Conservation (phyloP, 1,140 invertebrate genomes). For the Sinonovacula constricta region DNA sequence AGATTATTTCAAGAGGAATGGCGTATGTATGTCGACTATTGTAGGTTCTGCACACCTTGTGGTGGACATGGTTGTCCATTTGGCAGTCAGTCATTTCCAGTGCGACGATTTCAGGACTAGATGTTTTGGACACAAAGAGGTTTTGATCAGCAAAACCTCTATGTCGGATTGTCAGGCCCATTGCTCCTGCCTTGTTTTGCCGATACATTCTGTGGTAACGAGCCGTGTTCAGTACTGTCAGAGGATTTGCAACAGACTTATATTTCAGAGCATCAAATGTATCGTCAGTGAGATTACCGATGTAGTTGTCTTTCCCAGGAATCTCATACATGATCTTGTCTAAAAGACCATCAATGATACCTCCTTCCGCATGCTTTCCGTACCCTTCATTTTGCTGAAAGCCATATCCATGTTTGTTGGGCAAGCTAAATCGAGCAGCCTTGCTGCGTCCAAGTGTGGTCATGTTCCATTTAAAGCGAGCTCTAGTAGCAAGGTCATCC, state of each 20-base stretch:
- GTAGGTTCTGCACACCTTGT: conserved; percentile 38
- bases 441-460: conserved; percentile 29
- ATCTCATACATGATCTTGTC: conserved; percentile 70
- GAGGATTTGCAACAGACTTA: conserved; percentile 14
- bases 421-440: conserved; percentile 56
- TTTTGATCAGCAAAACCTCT: conserved; percentile 67
- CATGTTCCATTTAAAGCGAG: conserved; percentile 37
- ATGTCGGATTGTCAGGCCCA: conserved; percentile 39
- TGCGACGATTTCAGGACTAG: conserved; percentile 53
- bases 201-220: conserved; percentile 66
- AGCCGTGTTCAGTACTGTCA: conserved; percentile 59
- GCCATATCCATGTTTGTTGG: neutral
- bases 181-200: conserved; percentile 52
- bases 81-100: conserved; percentile 12
- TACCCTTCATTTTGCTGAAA: conserved; percentile 32
- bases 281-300: conserved; percentile 58
- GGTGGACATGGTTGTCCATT: conserved; percentile 58
- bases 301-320: conserved; percentile 72
- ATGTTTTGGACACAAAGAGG: conserved; percentile 65
- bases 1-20: conserved; percentile 70
- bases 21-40: conserved; percentile 60
- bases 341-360: conserved; percentile 45
- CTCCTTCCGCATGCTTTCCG: conserved; percentile 36
- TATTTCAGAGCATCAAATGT: conserved; percentile 52
- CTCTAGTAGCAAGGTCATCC: conserved; percentile 61